A percentile compares a stretch with the other conserved stretches of the same genome.
phyloP scores from a whole-genome alignment of 2,113 vertebrate genomes.

The Gallinago paraguaiae region DNA sequence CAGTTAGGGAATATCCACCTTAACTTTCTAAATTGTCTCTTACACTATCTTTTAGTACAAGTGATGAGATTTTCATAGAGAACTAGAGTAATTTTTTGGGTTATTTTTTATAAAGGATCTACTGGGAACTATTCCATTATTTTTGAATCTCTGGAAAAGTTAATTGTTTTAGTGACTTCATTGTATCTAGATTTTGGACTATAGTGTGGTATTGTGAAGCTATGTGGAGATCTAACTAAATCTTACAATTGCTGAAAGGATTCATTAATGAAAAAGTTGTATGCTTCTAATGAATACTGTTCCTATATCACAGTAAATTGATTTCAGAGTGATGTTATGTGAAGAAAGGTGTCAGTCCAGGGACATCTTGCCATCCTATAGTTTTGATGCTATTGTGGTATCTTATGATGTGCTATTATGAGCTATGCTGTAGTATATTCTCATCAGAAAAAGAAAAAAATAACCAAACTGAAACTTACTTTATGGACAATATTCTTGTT shows the following conservation, averaged over 20 bases:
- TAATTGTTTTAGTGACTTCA: background rate
- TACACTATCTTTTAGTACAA: background rate
- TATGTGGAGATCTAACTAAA: background rate
- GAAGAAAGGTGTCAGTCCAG: background rate
- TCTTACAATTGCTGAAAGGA: background rate
- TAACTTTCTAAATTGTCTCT: background rate
- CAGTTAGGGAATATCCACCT: background rate
- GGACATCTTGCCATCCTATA: background rate
- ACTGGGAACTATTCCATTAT: background rate
- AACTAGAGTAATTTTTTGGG: background rate
- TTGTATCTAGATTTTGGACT: background rate
- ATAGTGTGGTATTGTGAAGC: background rate
- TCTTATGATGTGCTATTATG: background rate
- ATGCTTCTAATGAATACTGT: background rate
- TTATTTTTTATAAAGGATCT: background rate
- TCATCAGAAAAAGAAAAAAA: background rate
- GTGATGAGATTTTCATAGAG: background rate
- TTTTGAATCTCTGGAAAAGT: background rate
- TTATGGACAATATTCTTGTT: background rate
- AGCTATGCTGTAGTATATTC: background rate
- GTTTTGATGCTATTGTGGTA: background rate
- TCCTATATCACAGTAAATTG: background rate
- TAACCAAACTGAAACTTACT: background rate
- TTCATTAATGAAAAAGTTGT: background rate
- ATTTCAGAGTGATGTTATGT: background rate